A percentile compares a stretch with the other conserved stretches of the same genome.
Conservation (phyloP, 2,113 vertebrate species). For the Trichechus manatus region DNA sequence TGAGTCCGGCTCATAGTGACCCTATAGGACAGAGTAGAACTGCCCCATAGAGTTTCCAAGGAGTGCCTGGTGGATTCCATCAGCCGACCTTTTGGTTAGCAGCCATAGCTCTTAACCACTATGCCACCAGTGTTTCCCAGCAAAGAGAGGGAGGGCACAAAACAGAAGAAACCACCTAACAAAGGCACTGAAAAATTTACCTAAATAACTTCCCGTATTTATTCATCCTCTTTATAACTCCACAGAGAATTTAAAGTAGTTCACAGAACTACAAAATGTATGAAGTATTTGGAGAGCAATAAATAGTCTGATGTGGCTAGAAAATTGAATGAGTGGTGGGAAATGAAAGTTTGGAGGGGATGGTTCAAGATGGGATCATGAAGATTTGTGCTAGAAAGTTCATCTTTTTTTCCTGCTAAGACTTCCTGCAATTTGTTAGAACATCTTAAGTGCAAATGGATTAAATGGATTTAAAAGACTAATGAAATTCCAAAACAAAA, state of each 20-base stretch:
- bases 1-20: too few species aligned
- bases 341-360: neutral
- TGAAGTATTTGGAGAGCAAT: neutral
- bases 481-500: neutral
- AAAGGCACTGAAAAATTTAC: neutral
- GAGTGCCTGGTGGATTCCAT: too few species aligned
- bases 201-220: neutral
- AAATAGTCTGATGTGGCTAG: neutral
- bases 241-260: neutral
- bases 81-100: too few species aligned
- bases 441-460: neutral
- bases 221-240: neutral
- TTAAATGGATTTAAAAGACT: neutral
- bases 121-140: neutral
- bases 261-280: neutral
- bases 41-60: too few species aligned
- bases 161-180: neutral
- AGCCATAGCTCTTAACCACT: too few species aligned
- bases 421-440: neutral
- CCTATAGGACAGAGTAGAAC: too few species aligned
- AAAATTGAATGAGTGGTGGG: neutral
- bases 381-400: neutral
- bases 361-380: neutral
- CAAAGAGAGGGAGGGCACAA: neutral
- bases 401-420: neutral